Percentiles rank a stretch among this genome's conserved stretches.
These are phyloP conservation scores for Cosmia pyralina DNA, from an alignment of 2,888 invertebrate genomes.

Conservation along the genomic window DNA sequence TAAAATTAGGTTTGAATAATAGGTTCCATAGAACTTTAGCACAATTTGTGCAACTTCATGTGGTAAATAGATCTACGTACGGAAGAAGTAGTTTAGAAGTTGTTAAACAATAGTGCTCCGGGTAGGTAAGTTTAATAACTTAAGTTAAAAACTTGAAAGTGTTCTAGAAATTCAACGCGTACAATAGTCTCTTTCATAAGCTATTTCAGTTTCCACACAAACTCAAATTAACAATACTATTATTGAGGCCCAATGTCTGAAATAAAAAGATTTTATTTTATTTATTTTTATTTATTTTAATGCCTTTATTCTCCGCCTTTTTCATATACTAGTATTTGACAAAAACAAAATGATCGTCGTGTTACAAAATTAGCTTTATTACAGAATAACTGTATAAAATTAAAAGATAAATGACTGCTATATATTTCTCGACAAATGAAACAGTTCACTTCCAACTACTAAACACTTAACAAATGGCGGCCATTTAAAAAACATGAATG, in stretches of 20 bases:
- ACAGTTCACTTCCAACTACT: constrained; percentile 50
- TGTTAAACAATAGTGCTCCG: constrained; percentile 25
- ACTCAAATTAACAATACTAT: not conserved
- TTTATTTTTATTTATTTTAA: too few species aligned
- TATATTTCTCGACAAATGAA: constrained; percentile 51
- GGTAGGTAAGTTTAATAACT: constrained; percentile 44
- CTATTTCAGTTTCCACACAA: not conserved
- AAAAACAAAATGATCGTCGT: not conserved
- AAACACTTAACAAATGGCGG: constrained; percentile 60
- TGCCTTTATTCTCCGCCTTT: not conserved
- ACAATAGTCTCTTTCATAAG: constrained; percentile 11
- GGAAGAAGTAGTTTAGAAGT: constrained; percentile 36
- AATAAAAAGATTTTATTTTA: too few species aligned
- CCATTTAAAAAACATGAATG: constrained; percentile 59
- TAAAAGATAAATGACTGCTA: constrained; percentile 55
- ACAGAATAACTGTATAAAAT: constrained; percentile 30
- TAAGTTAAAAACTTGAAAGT: constrained; percentile 42
- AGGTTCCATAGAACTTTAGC: not conserved
- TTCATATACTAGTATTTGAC: not conserved
- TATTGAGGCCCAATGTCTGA: too few species aligned
- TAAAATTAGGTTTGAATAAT: not conserved
- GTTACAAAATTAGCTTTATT: constrained; percentile 10
- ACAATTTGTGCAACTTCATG: constrained; percentile 31
- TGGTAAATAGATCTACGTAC: constrained; percentile 16
- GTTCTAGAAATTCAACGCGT: constrained; percentile 11